Conservation (phyloP, 2,888 invertebrate species). For the Orthosia gracilis region DNA sequence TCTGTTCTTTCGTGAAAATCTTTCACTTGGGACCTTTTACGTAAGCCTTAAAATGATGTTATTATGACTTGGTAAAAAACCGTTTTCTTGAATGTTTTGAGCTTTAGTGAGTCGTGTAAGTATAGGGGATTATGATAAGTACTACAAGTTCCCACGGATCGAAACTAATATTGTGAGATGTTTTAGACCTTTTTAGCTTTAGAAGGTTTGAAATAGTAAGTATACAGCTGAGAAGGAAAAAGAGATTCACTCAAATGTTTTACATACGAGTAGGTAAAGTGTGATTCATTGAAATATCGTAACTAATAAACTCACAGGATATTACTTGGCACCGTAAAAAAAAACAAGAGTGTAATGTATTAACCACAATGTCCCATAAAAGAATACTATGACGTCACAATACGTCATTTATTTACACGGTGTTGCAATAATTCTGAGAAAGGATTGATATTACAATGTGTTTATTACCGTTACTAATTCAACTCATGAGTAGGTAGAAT, state of each 20-base stretch:
- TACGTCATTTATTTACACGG: conserved; percentile 16
- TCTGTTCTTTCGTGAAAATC: conserved; percentile 43
- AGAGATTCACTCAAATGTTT: not conserved
- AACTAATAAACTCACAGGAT: conserved; percentile 1
- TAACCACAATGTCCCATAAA: conserved; percentile 23
- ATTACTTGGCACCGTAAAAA: conserved; percentile 32
- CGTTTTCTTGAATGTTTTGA: conserved; percentile 26
- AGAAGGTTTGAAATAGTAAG: conserved; percentile 5
- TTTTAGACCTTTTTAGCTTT: conserved; percentile 9
- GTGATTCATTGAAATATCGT: conserved; percentile 26
- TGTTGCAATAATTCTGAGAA: conserved; percentile 10
- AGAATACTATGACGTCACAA: conserved; percentile 11
- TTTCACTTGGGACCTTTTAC: conserved; percentile 52
- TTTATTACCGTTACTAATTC: conserved; percentile 32
- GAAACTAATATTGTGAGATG: not conserved
- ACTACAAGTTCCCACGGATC: not conserved
- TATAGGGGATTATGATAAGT: conserved; percentile 1
- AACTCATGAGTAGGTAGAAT: conserved; percentile 17
- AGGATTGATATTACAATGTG: conserved; percentile 11
- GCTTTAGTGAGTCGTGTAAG: conserved; percentile 12
- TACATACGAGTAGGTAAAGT: not conserved
- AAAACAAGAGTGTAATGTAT: not conserved
- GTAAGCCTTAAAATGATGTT: conserved; percentile 46
- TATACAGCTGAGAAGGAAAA: not conserved
- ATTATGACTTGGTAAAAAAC: conserved; percentile 48